A percentile compares a stretch with the other conserved stretches of the same genome.
These are phyloP conservation scores for Athalia circularis DNA, from an alignment of 2,888 invertebrate species.

Conservation along the genomic window DNA sequence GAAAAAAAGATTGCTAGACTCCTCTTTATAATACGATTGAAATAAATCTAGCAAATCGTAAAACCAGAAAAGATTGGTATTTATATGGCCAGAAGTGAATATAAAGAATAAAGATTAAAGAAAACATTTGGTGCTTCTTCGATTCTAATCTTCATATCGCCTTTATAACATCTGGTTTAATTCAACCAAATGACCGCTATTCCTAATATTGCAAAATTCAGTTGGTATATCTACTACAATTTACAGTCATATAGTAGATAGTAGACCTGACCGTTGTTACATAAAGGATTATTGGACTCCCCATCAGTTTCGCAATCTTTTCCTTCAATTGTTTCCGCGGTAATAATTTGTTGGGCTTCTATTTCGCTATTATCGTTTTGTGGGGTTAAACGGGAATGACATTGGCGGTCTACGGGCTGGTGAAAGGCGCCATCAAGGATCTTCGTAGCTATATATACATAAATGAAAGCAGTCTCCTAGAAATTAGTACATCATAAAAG, in stretches of 20 bases:
- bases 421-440: conserved; percentile 18
- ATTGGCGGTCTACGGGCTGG: conserved; percentile 4
- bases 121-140: background rate
- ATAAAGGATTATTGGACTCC: conserved; percentile 13
- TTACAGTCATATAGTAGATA: background rate
- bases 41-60: conserved; percentile 29
- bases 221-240: background rate
- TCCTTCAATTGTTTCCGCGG: background rate
- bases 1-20: conserved; percentile 14
- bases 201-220: background rate
- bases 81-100: conserved; percentile 12
- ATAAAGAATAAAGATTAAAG: background rate
- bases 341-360: conserved; percentile 17
- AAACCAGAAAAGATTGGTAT: conserved; percentile 15
- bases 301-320: background rate
- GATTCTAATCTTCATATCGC: conserved; percentile 33
- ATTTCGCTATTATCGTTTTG: conserved; percentile 16
- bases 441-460: background rate
- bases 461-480: conserved; percentile 17
- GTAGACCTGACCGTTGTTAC: background rate
- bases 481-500: conserved; percentile 29
- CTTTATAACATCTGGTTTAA: background rate
- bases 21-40: conserved; percentile 13
- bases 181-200: background rate
- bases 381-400: conserved; percentile 5